A percentile compares a stretch with the other conserved stretches of the same genome.
phyloP scores from a whole-genome alignment of 30 jellyfish, hydroid and myxozoan species.

The Calvadosia cruxmelitensis region DNA sequence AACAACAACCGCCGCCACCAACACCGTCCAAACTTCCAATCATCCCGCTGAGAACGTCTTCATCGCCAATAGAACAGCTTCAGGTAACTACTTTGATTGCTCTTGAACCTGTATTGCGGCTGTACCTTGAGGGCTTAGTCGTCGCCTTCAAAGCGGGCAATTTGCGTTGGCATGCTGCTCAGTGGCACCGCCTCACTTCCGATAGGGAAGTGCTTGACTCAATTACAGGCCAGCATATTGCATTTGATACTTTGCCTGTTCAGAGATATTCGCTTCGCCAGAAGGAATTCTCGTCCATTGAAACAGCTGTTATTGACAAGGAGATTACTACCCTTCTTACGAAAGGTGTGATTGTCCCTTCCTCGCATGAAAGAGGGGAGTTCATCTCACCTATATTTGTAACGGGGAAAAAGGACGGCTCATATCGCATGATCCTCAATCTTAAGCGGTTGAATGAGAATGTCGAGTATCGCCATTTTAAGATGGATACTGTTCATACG shows the following conservation, averaged over 20 bases:
- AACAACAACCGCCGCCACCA: too few relatives aligned
- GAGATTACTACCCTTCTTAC: slow-evolving; percentile 11
- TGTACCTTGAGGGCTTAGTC: too few relatives aligned
- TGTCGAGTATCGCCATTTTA: slow-evolving; percentile 14
- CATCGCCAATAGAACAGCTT: too few relatives aligned
- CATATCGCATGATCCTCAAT: slow-evolving; percentile 15
- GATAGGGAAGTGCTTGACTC: slow-evolving; percentile 6
- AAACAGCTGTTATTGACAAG: too few relatives aligned
- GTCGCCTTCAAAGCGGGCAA: slow-evolving; percentile 24
- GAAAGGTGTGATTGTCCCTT: slow-evolving; percentile 7
- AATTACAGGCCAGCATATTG: slow-evolving; percentile 6
- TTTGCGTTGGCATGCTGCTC: neutral
- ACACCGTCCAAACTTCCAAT: too few relatives aligned
- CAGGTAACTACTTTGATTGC: too few relatives aligned
- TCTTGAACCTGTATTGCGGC: too few relatives aligned
- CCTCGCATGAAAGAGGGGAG: slow-evolving; percentile 4
- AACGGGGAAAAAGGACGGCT: slow-evolving; percentile 3
- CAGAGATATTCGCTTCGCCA: too few relatives aligned
- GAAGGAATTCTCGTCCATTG: too few relatives aligned
- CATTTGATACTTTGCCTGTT: too few relatives aligned
- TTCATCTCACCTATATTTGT: slow-evolving; percentile 19
- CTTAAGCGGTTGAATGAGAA: slow-evolving; percentile 2
- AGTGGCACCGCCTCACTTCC: slow-evolving; percentile 12
- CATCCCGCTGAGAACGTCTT: too few relatives aligned
- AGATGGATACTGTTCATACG: slow-evolving; percentile 9